Evolutionary conservation across 2,888 invertebrate species (phyloP).

Genomic region (Lasioglossum leucozonium): DNA sequence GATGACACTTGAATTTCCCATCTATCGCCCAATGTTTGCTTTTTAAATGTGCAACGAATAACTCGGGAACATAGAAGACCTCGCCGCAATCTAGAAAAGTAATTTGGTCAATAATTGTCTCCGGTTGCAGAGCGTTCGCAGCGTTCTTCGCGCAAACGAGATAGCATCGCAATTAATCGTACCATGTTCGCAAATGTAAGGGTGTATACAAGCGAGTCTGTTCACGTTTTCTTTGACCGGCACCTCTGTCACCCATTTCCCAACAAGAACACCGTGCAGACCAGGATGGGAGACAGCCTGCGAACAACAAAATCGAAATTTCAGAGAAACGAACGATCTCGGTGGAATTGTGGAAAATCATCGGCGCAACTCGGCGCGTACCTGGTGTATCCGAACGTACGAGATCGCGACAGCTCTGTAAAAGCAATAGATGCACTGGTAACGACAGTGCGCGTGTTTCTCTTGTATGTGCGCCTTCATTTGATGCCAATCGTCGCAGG

Average conservation of each 20-base stretch:
- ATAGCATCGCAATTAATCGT: constrained; percentile 10
- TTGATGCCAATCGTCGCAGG: constrained; percentile 83
- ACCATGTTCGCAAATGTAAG: constrained; percentile 81
- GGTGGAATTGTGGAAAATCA: not conserved
- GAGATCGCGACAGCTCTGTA: constrained; percentile 88
- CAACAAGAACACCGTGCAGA: constrained; percentile 60
- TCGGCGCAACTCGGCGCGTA: constrained; percentile 47
- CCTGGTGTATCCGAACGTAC: constrained; percentile 88
- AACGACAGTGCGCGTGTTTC: constrained; percentile 87
- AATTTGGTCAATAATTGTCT: not conserved
- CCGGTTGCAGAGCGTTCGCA: not conserved
- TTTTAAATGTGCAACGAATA: constrained; percentile 80
- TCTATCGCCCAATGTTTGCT: constrained; percentile 71
- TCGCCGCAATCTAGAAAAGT: constrained; percentile 78
- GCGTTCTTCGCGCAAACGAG: too few relatives aligned
- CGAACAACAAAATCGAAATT: constrained; percentile 28
- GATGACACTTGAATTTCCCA: constrained; percentile 83
- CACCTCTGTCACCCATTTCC: constrained; percentile 48
- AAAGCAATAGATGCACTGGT: constrained; percentile 89
- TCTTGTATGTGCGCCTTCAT: constrained; percentile 87
- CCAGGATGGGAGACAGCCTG: constrained; percentile 70
- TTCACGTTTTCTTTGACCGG: constrained; percentile 74
- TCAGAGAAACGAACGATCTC: not conserved
- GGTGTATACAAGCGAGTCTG: constrained; percentile 74
- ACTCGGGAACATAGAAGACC: constrained; percentile 80